These are phyloP conservation scores for Bombus superbus DNA, from an alignment of 1,140 invertebrate genomes.

Conservation along the genomic window DNA sequence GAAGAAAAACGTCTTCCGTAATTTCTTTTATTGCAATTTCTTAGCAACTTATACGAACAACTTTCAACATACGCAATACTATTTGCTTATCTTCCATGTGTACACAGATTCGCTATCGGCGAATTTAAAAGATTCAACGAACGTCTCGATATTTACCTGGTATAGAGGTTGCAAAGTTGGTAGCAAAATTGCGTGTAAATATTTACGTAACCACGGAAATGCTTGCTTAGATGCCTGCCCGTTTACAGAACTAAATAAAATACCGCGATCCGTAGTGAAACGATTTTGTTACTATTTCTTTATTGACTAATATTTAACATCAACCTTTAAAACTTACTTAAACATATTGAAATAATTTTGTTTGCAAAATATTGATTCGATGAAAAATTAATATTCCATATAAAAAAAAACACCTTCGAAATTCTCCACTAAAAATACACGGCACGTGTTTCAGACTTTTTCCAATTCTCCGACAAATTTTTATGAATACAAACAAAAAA, in stretches of 20 bases:
- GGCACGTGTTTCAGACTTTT: not conserved
- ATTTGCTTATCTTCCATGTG: not conserved
- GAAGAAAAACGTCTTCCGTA: not conserved
- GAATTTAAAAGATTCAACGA: slow-evolving; percentile 7
- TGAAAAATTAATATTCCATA: not conserved
- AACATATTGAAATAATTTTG: not conserved
- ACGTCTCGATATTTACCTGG: not conserved
- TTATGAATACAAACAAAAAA: not conserved
- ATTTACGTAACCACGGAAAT: slow-evolving; percentile 8
- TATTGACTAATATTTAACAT: not conserved
- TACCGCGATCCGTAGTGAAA: too few species aligned
- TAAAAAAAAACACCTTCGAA: not conserved
- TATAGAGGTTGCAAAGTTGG: not conserved
- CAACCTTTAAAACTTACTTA: not conserved
- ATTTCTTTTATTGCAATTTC: not conserved
- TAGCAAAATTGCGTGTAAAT: slow-evolving; percentile 14
- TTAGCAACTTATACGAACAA: too few species aligned
- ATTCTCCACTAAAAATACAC: not conserved
- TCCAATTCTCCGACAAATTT: not conserved
- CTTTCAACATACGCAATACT: not conserved
- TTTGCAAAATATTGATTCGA: not conserved
- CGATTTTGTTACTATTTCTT: not conserved
- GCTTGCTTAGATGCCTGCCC: not conserved
- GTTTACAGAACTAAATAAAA: not conserved
- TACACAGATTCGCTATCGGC: not conserved